Base-by-base conservation (phyloP, 2,797 vertebrate genomes). In the Nyctibius grandis region DNA sequence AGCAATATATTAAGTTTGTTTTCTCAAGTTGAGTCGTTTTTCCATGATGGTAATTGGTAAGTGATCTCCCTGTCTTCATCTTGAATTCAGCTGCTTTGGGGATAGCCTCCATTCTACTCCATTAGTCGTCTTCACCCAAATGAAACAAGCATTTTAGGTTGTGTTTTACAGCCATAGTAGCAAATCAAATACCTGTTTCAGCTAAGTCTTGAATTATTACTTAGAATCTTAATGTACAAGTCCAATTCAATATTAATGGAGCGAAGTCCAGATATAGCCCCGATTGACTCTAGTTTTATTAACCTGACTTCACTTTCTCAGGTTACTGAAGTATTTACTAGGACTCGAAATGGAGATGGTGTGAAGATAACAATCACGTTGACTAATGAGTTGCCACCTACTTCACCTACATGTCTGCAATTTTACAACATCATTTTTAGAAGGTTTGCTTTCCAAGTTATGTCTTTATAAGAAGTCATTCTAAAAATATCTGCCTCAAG, bases 351-450 rank as follows among this genome's bases (percentile, higher is more conserved):
- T 34, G 98, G 98, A 64, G 99, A 99, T 76, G 98, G 97, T 11
- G 98, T 99, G 93, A 98, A 97, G 96, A 98, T 99, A 72, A 99
- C 98, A 0, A 96, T 99, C 75, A 99, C 98, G 0, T 69, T 99
- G 95, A 99, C 99, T 19, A 99, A 99, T 44, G 99, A 99, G 61
- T 97, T 99, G 63, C 99, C 99, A 3, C 99, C 99, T 3, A 98
- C 98, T 5, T 99, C 99, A 8, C 99, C 99, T 29, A 98, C 99
- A 5, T 99, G 99, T 93, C 97, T 99, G 82, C 99, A 99, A 77
- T 99, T 99, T 89, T 99, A 99, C 96, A 99, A 99, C 94, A 99
- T 99, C 81, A 98, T 99, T 64, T 99, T 99, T 92, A 98, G 98
- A 97, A 99, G 99, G 99, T 99, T 93, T 91, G 97, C 23, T 88